A percentile compares a stretch with the other conserved stretches of the same genome.
Conservation (phyloP, 2,797 vertebrate genomes). For the Scolopax rusticola region DNA sequence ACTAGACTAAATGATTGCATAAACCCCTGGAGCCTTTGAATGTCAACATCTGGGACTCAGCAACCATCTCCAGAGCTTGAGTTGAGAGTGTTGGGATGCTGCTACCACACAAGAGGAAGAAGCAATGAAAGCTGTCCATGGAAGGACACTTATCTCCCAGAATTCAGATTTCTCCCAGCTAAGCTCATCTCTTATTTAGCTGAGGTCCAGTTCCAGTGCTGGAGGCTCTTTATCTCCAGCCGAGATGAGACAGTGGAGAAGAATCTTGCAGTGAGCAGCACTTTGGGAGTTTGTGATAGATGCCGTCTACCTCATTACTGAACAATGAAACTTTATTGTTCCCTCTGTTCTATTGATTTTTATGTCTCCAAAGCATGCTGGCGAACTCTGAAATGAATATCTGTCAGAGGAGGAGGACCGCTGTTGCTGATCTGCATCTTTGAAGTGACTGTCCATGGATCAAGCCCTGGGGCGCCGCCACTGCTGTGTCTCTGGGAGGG, state of each 20-base stretch:
- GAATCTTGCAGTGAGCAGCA: slow-evolving; percentile 55
- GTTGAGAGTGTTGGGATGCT: background rate
- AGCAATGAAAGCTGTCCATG: background rate
- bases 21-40: background rate
- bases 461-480: background rate
- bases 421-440: slow-evolving; percentile 33
- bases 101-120: rapidly evolving
- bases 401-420: slow-evolving; percentile 41
- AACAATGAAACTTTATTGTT: slow-evolving; percentile 72
- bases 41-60: background rate
- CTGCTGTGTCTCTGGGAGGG: background rate
- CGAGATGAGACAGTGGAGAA: background rate
- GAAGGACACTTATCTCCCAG: background rate
- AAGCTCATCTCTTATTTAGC: background rate
- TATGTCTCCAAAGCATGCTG: slow-evolving; percentile 57
- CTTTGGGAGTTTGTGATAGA: slow-evolving; percentile 69
- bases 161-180: background rate
- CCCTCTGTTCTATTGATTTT: slow-evolving; percentile 74
- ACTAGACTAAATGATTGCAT: background rate
- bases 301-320: slow-evolving; percentile 61
- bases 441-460: background rate
- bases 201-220: background rate
- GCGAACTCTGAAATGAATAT: slow-evolving; percentile 62
- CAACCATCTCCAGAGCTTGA: background rate
- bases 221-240: background rate